Evolutionary conservation across 2,888 invertebrate genomes (phyloP), one percentile per base, ranked within the genome.

Genomic region (Cantharis rufa): DNA sequence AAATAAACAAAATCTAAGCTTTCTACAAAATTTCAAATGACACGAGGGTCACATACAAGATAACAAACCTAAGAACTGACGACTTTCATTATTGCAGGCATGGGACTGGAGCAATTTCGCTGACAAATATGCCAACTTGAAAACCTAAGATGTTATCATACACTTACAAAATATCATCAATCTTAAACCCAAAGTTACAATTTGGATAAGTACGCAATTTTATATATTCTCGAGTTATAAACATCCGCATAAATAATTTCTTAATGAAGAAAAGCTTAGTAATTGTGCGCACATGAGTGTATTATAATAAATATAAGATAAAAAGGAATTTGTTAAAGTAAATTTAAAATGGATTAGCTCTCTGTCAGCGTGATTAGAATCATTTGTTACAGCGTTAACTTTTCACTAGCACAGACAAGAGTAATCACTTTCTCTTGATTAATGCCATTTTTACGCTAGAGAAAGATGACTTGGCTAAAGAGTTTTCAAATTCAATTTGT

Each of bases 331-430:
- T 32, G 28, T 69, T 24, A 63, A 71, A 74, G 74, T 74, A 71
- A 74, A 71, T 77, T 77, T 74, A 74, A 74, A 77, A 77, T 69
- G 69, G 68, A 77, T 73, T 77, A 73, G 62, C 61, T 68, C 74
- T 74, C 64, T 64, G 74, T 74, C 77, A 69, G 61, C 61, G 63
- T 77, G 74, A 77, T 74, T 77, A 71, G 71, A 69, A 77, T 71
- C 77, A 74, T 77, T 77, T 77, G 77, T 77, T 77, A 77, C 69
- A 32, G 69, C 15, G 71, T 77, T 77, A 77, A 77, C 77, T 77
- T 77, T 74, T 77, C 77, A 77, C 74, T 71, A 71, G 27, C 72
- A 70, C 69, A 74, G 77, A 77, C 73, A 69, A 71, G 77, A 68
- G 74, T 69, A 69, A 77, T 71, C 70, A 63, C 71, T 77, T 74